A percentile compares a stretch with the other conserved stretches of the same genome.
phyloP scores from a whole-genome alignment of 2,888 invertebrate genomes.

The Aleiodes leptofemur region DNA sequence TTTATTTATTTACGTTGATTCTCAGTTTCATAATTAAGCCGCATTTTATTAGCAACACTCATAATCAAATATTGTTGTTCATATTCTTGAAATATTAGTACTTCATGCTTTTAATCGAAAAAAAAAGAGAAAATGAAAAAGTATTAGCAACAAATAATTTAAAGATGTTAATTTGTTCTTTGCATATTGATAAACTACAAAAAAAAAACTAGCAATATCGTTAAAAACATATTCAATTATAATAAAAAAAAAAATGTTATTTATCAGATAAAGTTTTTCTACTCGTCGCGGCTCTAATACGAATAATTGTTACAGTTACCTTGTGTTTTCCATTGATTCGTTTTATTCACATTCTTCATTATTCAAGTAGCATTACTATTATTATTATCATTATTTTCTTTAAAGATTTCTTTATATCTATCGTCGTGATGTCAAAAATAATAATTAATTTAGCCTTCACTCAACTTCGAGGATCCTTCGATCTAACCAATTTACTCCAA shows the following conservation, averaged over 20 bases:
- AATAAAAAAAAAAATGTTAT: conserved; percentile 39
- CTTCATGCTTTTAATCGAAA: too few species aligned
- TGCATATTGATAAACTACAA: conserved; percentile 2
- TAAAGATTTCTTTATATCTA: conserved; percentile 1
- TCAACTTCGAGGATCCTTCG: background rate
- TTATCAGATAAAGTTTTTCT: conserved; percentile 42
- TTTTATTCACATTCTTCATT: conserved; percentile 4
- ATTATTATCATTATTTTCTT: background rate
- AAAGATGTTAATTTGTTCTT: background rate
- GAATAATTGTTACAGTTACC: conserved; percentile 35
- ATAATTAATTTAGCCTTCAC: conserved; percentile 17
- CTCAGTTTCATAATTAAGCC: conserved; percentile 7
- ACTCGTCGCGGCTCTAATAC: conserved; percentile 47
- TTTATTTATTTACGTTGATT: conserved; percentile 10
- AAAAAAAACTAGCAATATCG: conserved; percentile 28
- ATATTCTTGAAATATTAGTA: background rate
- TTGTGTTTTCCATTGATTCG: conserved; percentile 13
- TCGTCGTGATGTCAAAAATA: conserved; percentile 25
- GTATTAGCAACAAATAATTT: background rate
- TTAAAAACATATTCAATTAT: conserved; percentile 30
- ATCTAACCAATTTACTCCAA: conserved; percentile 1
- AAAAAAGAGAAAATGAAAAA: background rate
- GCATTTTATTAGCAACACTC: conserved; percentile 20
- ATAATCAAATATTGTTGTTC: conserved; percentile 5
- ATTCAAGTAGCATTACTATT: background rate